These are phyloP conservation scores for Chloromyia formosa DNA, from an alignment of 2,888 invertebrate species.

Conservation along the genomic window DNA sequence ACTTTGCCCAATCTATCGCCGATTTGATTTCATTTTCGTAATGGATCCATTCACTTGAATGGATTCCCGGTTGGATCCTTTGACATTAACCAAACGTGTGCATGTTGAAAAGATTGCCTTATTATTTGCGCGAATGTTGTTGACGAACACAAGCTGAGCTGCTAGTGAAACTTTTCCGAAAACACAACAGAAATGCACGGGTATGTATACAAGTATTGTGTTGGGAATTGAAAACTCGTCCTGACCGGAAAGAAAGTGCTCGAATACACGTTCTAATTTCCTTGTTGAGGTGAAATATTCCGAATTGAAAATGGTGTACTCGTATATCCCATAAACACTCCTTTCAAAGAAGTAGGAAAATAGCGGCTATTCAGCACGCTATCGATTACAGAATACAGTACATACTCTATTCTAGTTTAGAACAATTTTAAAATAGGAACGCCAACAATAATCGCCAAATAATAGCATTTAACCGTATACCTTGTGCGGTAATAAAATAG, in stretches of 20 bases:
- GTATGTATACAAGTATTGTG: too few species aligned
- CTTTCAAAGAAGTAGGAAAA: too few species aligned
- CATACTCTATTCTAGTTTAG: background rate
- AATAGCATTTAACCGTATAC: background rate
- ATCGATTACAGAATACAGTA: too few species aligned
- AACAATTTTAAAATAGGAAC: background rate
- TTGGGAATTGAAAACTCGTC: too few species aligned
- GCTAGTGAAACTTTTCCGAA: background rate
- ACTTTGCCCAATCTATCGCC: background rate
- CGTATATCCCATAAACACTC: too few species aligned
- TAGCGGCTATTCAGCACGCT: too few species aligned
- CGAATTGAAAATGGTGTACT: too few species aligned
- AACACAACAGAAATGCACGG: too few species aligned
- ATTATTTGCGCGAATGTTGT: background rate
- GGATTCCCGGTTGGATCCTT: background rate
- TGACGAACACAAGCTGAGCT: background rate
- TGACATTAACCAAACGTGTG: background rate
- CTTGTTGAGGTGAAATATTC: too few species aligned
- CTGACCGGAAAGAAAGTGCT: too few species aligned
- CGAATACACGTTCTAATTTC: too few species aligned
- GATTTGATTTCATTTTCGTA: slow-evolving; percentile 4
- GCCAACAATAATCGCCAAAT: background rate
- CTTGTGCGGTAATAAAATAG: background rate
- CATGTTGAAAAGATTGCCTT: background rate
- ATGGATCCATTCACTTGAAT: background rate